Conservation (phyloP, 2,113 vertebrate genomes). For the Tenrec ecaudatus region DNA sequence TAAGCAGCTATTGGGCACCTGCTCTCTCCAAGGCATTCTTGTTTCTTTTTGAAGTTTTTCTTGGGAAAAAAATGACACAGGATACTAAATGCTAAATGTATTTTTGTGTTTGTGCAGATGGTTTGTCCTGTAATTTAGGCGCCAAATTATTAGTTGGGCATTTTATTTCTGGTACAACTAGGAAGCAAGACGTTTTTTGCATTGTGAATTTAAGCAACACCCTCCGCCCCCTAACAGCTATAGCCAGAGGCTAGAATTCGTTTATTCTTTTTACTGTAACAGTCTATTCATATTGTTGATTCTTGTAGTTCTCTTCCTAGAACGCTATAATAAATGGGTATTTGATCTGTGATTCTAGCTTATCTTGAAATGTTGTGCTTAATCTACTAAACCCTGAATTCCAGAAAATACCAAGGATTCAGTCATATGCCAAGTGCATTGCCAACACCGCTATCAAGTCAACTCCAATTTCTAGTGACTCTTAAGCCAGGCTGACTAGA, state of each 20-base stretch:
- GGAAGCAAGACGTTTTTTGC: conserved; percentile 47
- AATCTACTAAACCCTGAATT: conserved; percentile 18
- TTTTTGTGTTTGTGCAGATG: conserved; percentile 22
- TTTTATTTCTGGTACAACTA: conserved; percentile 57
- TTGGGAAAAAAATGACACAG: not conserved
- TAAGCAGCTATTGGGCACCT: conserved; percentile 2
- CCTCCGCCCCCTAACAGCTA: not conserved
- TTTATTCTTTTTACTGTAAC: conserved; percentile 62
- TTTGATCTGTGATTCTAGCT: conserved; percentile 48
- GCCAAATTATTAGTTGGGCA: conserved; percentile 42
- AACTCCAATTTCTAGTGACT: not conserved
- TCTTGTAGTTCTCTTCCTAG: conserved; percentile 25
- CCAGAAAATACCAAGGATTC: conserved; percentile 1
- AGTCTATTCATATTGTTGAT: conserved; percentile 44
- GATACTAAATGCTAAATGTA: not conserved
- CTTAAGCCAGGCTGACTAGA: no score
- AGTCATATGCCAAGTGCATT: not conserved
- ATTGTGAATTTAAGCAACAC: conserved; percentile 38
- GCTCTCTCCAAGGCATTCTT: conserved; percentile 1
- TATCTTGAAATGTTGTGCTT: conserved; percentile 25
- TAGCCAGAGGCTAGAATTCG: conserved; percentile 16
- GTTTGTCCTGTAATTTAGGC: conserved; percentile 61
- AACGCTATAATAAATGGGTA: not conserved
- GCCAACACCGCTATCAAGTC: not conserved
- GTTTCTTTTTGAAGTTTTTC: conserved; percentile 43